Evolutionary conservation across 2,113 vertebrate species (phyloP), one percentile per base, ranked within the genome.

Genomic region (Pomatostomus ruficeps): DNA sequence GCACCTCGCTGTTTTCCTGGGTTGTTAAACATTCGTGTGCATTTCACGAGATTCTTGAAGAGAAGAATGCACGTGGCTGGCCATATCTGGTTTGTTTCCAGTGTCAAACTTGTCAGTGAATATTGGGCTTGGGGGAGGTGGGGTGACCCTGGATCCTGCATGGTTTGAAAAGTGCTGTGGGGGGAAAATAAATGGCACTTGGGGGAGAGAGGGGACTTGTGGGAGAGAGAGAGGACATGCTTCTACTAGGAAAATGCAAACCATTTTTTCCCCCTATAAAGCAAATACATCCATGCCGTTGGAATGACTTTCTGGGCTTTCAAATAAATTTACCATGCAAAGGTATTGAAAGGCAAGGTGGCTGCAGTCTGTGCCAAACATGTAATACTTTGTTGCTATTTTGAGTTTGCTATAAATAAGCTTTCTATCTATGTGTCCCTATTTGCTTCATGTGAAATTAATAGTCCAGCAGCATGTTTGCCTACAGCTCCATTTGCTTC

Each of bases 171-270:
- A 22, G 36, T 66, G 16, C 22, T 2, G 1, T 26, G 15, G 4
- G 4, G 23, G 12, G 4, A 72, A n/a, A 38, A 14, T 52, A 35
- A 13, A 11, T 28, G 21, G 12, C 21, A 16, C 31, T 11, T n/a
- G 29, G 3, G 11, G 4, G 17, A 7, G 49, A 49, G 31, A n/a
- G n/a, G n/a, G n/a, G n/a, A n/a, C n/a, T n/a, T n/a, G n/a, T n/a
- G n/a, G n/a, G n/a, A n/a, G 15, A 68, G 26, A 54, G 2, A 54
- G 31, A 16, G 19, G 10, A 25, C 3, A 1, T 9, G 1, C 11
- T 54, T 74, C 26, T 65, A 6, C 51, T 49, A 38, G 18, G 49
- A 89, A 89, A 78, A 70, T 29, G 35, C 13, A 51, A 91, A 61
- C 4, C 55, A 73, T 46, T 73, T 38, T 81, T 70, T 63, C 2